Evolutionary conservation across 2,113 vertebrate species (phyloP).

Genomic region (Caretta caretta): DNA sequence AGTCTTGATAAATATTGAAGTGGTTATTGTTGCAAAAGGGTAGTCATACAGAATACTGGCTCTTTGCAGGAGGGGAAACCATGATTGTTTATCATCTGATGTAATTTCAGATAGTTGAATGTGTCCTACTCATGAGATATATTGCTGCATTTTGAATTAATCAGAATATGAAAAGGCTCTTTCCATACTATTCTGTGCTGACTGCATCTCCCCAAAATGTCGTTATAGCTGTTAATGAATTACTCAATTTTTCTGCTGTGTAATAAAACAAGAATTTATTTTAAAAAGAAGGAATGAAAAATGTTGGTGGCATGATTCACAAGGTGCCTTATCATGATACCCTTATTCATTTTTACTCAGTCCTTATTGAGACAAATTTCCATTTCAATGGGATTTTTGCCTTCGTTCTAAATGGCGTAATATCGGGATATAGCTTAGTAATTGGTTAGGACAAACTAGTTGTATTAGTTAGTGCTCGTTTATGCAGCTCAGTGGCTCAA

Average conservation of each 20-base stretch:
- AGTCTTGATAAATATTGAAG: constrained; percentile 55
- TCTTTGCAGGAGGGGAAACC: constrained; percentile 15
- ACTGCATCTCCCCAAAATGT: constrained; percentile 62
- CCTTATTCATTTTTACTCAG: constrained; percentile 40
- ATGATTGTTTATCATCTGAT: constrained; percentile 34
- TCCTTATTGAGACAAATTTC: not conserved
- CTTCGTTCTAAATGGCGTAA: not conserved
- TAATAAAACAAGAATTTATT: constrained; percentile 70
- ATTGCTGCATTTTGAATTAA: constrained; percentile 69
- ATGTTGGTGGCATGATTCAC: constrained; percentile 58
- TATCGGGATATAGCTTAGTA: not conserved
- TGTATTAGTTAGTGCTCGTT: not conserved
- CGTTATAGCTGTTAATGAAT: constrained; percentile 67
- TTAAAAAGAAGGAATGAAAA: constrained; percentile 70
- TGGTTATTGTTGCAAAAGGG: constrained; percentile 46
- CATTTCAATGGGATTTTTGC: not conserved
- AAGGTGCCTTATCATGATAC: constrained; percentile 20
- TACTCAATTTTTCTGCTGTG: constrained; percentile 62
- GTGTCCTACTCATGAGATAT: constrained; percentile 56
- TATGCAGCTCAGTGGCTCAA: not conserved
- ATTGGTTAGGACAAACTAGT: not conserved
- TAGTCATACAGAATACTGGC: constrained; percentile 61
- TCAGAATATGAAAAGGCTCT: constrained; percentile 59
- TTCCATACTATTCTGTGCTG: constrained; percentile 48
- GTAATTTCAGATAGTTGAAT: constrained; percentile 65